Evolutionary conservation across 2,113 vertebrate species (phyloP), one percentile per base, ranked within the genome.

Genomic region (Motacilla tschutschensis): DNA sequence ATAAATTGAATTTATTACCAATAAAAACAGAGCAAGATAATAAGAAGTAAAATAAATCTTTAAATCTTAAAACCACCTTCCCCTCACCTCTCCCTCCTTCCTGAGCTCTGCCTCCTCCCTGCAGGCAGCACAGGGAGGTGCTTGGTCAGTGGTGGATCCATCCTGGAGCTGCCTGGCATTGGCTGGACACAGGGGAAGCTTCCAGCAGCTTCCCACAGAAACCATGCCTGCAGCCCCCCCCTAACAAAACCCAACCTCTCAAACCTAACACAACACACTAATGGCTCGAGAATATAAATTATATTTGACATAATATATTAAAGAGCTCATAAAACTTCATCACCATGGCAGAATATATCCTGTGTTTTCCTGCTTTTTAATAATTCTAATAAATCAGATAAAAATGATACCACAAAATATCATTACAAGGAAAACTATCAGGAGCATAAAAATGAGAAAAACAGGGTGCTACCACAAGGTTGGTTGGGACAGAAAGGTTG

Each of bases 311-410:
- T 16, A 51, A 73, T 10, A 10, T 46, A 93, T 85, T 91, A 93
- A 81, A 79, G n/a, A 62, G 47, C 46, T 89, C 72, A 57, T 91
- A 89, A 92, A 92, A 51, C 46, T 86, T 89, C 48, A 70, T 82
- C 72, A 89, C 9, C 17, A 4, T 65, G 54, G 40, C 70, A 90
- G 67, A 82, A 87, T 36, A 36, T 17, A 78, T 54, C 66, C 51
- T 74, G 15, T 63, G 59, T 55, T 89, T 87, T 91, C 46, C 58
- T 75, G 53, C 36, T 81, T 86, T 79, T 87, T 40, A 87, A 81
- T 55, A 7, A 48, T 76, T 60, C 43, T 38, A 67, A 92, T 87
- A 88, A 85, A 90, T 85, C 54, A 74, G 65, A 55, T 48, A 38
- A 41, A 83, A 90, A 59, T 0, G 3, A 44, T 74, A 38, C 8